Percentiles rank a stretch among this genome's conserved stretches.
Conservation (phyloP, 2,888 invertebrate species). For the Anaspis maculata region DNA sequence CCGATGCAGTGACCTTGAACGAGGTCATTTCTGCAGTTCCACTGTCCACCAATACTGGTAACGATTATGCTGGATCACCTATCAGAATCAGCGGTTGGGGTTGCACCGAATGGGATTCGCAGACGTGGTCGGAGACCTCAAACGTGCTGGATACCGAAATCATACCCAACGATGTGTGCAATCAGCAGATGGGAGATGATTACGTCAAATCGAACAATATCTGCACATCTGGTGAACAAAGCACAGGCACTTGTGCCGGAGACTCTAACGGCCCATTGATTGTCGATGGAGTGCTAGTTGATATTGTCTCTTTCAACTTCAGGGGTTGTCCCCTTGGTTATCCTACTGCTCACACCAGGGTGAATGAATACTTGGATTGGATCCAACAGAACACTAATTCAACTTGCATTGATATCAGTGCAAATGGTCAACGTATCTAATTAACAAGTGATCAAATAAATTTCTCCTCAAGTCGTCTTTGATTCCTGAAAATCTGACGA, state of each 20-base stretch:
- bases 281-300: slow-evolving; percentile 10
- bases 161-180: slow-evolving; percentile 11
- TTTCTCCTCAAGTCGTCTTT: too few species aligned
- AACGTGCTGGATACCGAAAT: slow-evolving; percentile 9
- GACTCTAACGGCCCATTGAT: slow-evolving; percentile 20
- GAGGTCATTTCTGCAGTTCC: slow-evolving; percentile 2
- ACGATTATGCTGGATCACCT: slow-evolving; percentile 3
- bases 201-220: slow-evolving; percentile 7
- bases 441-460: too few species aligned
- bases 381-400: too few species aligned
- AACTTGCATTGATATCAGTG: too few species aligned
- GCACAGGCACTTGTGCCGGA: slow-evolving; percentile 13
- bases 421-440: too few species aligned
- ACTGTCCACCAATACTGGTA: slow-evolving; percentile 4
- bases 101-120: slow-evolving; percentile 6
- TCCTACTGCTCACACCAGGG: slow-evolving; percentile 13
- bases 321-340: slow-evolving; percentile 6
- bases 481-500: too few species aligned
- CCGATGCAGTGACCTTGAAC: slow-evolving; percentile 4
- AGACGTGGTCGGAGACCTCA: slow-evolving; percentile 2
- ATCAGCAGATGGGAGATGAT: slow-evolving; percentile 1
- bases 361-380: slow-evolving; percentile 15
- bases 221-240: slow-evolving; percentile 13
- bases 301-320: slow-evolving; percentile 16
- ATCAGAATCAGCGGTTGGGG: slow-evolving; percentile 17